phyloP scores from a whole-genome alignment of 1,140 invertebrate genomes.

The Macrocentrus cingulum region DNA sequence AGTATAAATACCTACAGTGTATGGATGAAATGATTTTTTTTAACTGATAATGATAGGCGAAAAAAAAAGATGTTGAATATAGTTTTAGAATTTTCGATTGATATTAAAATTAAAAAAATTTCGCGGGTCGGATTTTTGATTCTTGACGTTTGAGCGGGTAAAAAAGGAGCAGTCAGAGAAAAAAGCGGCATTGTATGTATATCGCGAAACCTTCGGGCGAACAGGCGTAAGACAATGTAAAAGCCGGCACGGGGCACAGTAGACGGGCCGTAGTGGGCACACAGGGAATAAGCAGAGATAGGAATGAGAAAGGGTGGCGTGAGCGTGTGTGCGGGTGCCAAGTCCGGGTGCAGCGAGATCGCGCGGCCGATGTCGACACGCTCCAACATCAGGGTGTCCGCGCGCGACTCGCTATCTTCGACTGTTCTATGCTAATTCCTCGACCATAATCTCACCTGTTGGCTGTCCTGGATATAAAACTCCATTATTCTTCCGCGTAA shows the following conservation, averaged over 20 bases:
- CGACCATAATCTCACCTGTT: neutral
- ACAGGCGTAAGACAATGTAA: conserved; percentile 40
- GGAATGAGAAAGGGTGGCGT: conserved; percentile 31
- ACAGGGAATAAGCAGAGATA: neutral
- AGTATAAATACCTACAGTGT: no score
- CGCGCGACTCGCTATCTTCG: conserved; percentile 10
- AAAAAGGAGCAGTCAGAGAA: conserved; percentile 29
- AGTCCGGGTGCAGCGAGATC: conserved; percentile 31
- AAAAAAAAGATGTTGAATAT: no score
- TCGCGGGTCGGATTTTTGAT: no score
- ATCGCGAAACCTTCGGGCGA: no score
- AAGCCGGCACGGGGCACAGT: conserved; percentile 19
- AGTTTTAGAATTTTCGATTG: no score
- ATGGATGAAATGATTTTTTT: no score
- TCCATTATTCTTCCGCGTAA: conserved; percentile 7
- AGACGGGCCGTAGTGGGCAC: neutral
- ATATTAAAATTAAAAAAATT: no score
- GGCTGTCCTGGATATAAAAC: neutral
- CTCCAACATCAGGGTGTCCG: conserved; percentile 25
- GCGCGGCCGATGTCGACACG: conserved; percentile 31
- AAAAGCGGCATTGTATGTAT: conserved; percentile 51
- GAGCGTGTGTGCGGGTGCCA: conserved; percentile 7
- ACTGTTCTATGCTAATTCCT: conserved; percentile 19
- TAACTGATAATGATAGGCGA: no score
- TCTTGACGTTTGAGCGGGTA: no score